Evolutionary conservation across 2,888 invertebrate genomes (phyloP).

Genomic region (Himalopsyche tibetana): DNA sequence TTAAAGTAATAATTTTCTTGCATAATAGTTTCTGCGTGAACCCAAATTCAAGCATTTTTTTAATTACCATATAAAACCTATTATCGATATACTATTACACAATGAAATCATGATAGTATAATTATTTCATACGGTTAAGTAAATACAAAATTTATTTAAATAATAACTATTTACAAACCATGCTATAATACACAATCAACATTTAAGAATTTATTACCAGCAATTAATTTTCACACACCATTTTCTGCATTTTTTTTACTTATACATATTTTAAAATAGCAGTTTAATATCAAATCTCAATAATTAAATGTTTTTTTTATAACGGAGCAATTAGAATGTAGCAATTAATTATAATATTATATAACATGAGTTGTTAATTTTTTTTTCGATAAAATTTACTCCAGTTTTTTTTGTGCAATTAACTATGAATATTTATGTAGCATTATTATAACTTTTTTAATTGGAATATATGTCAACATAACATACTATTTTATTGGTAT

Average conservation of each 20-base stretch:
- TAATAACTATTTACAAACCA: constrained; percentile 1
- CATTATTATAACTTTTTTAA: too few relatives aligned
- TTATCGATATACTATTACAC: not conserved
- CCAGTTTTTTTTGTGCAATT: not conserved
- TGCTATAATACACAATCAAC: not conserved
- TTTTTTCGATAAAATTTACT: constrained; percentile 8
- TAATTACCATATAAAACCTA: not conserved
- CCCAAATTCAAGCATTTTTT: not conserved
- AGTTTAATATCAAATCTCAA: constrained; percentile 1
- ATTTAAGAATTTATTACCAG: not conserved
- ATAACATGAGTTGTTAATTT: not conserved
- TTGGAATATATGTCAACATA: too few relatives aligned
- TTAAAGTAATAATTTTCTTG: not conserved
- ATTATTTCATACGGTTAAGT: not conserved
- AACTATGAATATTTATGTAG: not conserved
- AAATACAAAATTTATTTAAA: not conserved
- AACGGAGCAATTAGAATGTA: not conserved
- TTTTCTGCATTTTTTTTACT: constrained; percentile 1
- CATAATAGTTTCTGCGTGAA: not conserved
- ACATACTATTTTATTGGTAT: too few relatives aligned
- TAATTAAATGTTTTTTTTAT: constrained; percentile 3
- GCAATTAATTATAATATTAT: not conserved
- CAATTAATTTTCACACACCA: not conserved
- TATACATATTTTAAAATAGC: not conserved
- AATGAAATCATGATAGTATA: not conserved